These are phyloP conservation scores for Taxidea taxus DNA, from an alignment of 2,113 vertebrate genomes.

Conservation along the genomic window DNA sequence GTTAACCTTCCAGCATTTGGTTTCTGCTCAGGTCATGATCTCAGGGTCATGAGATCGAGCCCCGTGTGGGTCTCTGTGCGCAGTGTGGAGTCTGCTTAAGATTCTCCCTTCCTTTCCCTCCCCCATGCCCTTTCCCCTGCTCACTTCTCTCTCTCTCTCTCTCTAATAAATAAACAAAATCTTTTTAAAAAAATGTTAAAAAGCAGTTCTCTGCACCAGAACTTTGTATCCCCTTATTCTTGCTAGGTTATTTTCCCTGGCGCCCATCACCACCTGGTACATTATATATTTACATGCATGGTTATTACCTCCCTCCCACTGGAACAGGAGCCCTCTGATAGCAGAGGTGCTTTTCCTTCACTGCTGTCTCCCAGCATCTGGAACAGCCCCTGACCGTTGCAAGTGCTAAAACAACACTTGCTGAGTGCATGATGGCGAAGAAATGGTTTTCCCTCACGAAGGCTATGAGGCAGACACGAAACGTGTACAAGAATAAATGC, in stretches of 20 bases:
- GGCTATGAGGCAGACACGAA: not conserved
- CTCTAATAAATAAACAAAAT: not conserved
- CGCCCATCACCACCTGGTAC: not conserved
- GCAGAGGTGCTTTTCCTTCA: not conserved
- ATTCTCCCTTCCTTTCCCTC: not conserved
- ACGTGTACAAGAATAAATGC: not conserved
- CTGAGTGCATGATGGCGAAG: not conserved
- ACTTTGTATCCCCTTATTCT: not conserved
- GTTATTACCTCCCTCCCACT: not conserved
- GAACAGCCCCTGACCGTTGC: not conserved
- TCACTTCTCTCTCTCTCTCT: not conserved
- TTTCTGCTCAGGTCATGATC: not conserved
- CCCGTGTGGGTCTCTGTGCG: not conserved
- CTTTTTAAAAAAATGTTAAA: not conserved
- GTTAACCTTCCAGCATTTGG: not conserved
- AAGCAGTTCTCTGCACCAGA: not conserved
- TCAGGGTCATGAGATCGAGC: not conserved
- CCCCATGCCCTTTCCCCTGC: not conserved
- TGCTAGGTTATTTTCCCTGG: not conserved
- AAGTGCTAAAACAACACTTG: not conserved
- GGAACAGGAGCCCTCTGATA: not conserved
- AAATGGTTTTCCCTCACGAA: not conserved
- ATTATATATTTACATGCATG: not conserved
- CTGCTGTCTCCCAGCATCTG: not conserved
- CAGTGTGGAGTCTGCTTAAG: not conserved